Evolutionary conservation across 2,888 invertebrate genomes (phyloP), one percentile per base, ranked within the genome.

Genomic region (Brachynemurus nebulosus): DNA sequence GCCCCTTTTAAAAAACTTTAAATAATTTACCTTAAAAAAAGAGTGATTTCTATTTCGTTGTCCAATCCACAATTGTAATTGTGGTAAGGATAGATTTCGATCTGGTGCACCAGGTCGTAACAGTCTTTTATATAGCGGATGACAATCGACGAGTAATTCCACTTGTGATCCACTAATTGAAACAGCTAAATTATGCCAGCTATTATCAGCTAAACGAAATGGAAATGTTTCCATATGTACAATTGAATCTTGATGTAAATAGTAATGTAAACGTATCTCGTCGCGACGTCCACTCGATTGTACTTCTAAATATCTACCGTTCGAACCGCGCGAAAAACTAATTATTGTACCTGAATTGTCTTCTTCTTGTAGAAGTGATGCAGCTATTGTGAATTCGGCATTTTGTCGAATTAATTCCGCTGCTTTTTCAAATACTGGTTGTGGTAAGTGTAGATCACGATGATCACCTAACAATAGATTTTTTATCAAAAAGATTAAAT

Each of bases 281-380:
- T 88, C 82, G 59, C 81, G 80, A 51, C 86, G 76, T 54, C 89
- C 89, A 67, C 86, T 86, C 62, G 88, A 89, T 71, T 90, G 88
- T 67, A 91, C 74, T 73, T 91, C 89, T 71, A 90, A 73, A 71
- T 85, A 86, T 73, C 89, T 80, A n/a, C n/a, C n/a, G 71, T 80
- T 80, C 16, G 34, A 19, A 19, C 40, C 40, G 65, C 80, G 80
- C 49, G 84, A 81, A 68, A 88, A 84, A 57, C 86, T 82, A 55
- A 88, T 70, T 56, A 88, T 81, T 54, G 85, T 80, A 60, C 86
- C 88, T 51, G 82, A 79, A 69, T 86, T 88, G 57, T 78, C 78
- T 53, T 78, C 77, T 64, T 86, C 84, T 65, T 88, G 88, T 49
- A 77, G 74, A 50, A 88, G 67, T 56, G 78, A 71, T 45, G 85